A percentile compares a stretch with the other conserved stretches of the same genome.
phyloP scores from a whole-genome alignment of 2,888 invertebrate genomes.

The Tachina fera region DNA sequence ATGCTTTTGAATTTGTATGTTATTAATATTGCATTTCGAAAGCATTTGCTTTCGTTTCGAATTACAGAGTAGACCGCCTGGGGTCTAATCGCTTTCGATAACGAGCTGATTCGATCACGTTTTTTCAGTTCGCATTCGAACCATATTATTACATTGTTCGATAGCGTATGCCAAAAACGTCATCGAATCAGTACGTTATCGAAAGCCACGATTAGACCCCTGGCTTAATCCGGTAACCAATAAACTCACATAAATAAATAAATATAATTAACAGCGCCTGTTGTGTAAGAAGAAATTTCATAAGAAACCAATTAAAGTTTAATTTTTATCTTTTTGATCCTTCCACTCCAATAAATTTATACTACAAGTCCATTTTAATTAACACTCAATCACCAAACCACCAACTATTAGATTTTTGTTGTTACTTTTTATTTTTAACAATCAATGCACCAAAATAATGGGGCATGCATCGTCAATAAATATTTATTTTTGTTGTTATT shows the following conservation, averaged over 20 bases:
- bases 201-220: background rate
- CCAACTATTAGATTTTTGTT: background rate
- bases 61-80: too few relatives aligned
- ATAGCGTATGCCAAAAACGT: too few relatives aligned
- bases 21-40: too few relatives aligned
- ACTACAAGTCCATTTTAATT: conserved; percentile 47
- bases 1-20: too few relatives aligned
- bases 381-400: conserved; percentile 39
- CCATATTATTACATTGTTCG: too few relatives aligned
- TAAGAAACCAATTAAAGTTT: conserved; percentile 17
- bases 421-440: conserved; percentile 13
- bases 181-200: background rate
- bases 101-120: too few relatives aligned
- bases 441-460: conserved; percentile 46
- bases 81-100: too few relatives aligned
- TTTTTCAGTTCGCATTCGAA: too few relatives aligned
- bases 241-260: background rate
- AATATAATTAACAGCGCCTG: background rate
- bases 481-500: conserved; percentile 34
- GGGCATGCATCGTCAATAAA: conserved; percentile 55
- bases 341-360: conserved; percentile 42
- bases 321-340: conserved; percentile 27
- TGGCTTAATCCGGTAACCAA: background rate
- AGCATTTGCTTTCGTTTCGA: too few relatives aligned
- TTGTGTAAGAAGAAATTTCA: background rate